Base-by-base conservation (phyloP, 1,140 invertebrate genomes). In the Heliothis virescens region DNA sequence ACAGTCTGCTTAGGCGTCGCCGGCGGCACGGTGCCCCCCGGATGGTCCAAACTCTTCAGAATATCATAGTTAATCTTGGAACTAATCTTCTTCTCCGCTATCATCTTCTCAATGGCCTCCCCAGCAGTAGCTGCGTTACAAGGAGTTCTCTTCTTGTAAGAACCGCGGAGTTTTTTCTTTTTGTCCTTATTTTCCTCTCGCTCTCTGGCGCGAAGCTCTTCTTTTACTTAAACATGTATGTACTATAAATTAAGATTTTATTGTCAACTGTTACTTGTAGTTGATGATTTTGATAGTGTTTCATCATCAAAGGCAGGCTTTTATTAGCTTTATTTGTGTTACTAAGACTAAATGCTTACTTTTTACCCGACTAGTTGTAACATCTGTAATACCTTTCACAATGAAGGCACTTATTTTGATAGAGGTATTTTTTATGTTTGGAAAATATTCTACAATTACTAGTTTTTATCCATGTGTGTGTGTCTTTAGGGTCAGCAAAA, bases 41-140 rank as follows among this genome's bases (percentile, higher is more conserved):
- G 90, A 26, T 92, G 88, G 52, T 96, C 96, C 82, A 99, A 94
- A 88, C 96, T 98, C 87, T 98, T 98, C 13, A 99, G 94, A 18
- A 99, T 99, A 86, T 99, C 99, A 89, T 99, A 99, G 94, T 99
- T 99, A 48, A 99, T 99, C 96, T 99, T 99, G 5, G 96, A 97
- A 0, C 99, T 99, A 78, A 99, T 97, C 90, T 98, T 98, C 92
- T 99, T 99, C 86, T 99, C 98, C 84, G 98, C 97, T 9, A 99
- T 92, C 96, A 99, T 98, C 92, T 98, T 99, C 88, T 98, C 98
- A 41, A 99, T 98, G 0, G 98, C 98, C 95, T 99, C 98, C 2
- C 97, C 97, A 15, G 98, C 98, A n/a, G 97, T 97, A 79, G 97
- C 97, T 0, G 98, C 94, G 88, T 91, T 95, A 29, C 95, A 95